These are phyloP conservation scores for Petromus typicus DNA, from an alignment of 2,113 vertebrate genomes.

Conservation along the genomic window DNA sequence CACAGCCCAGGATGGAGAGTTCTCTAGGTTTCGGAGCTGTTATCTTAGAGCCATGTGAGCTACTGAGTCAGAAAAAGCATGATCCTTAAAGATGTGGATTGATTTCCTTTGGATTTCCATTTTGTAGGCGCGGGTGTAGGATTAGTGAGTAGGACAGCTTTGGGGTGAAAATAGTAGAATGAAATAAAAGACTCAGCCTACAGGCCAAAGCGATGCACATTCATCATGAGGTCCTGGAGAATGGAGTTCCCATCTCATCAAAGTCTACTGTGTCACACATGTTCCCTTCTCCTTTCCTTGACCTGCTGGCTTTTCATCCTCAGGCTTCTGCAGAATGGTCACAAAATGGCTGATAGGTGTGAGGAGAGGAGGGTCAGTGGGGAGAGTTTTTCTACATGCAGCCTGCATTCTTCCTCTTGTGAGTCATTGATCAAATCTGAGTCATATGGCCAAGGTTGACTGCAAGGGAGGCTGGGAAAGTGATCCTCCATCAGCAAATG, in stretches of 20 bases:
- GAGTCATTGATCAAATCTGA: neutral
- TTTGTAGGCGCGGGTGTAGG: neutral
- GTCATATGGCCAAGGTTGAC: neutral
- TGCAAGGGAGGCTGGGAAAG: neutral
- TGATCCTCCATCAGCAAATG: neutral
- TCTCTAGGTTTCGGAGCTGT: neutral
- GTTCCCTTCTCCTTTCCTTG: no score
- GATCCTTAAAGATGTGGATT: neutral
- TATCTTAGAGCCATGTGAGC: neutral
- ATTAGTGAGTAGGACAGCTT: neutral
- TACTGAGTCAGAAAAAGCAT: neutral
- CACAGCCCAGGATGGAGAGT: no score
- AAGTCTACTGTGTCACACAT: fast-evolving
- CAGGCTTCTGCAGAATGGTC: neutral
- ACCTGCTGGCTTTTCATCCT: neutral
- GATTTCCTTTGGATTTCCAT: neutral
- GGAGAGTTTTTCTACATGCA: neutral
- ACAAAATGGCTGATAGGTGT: neutral
- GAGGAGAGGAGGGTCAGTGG: neutral
- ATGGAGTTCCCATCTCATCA: fast-evolving
- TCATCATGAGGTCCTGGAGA: neutral
- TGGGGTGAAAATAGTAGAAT: neutral
- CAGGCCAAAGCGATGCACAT: fast-evolving
- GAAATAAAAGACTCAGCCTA: neutral
- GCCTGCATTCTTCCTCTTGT: no score